Base-by-base conservation (phyloP, 2,888 invertebrate genomes). In the Eristalinus aeneus region DNA sequence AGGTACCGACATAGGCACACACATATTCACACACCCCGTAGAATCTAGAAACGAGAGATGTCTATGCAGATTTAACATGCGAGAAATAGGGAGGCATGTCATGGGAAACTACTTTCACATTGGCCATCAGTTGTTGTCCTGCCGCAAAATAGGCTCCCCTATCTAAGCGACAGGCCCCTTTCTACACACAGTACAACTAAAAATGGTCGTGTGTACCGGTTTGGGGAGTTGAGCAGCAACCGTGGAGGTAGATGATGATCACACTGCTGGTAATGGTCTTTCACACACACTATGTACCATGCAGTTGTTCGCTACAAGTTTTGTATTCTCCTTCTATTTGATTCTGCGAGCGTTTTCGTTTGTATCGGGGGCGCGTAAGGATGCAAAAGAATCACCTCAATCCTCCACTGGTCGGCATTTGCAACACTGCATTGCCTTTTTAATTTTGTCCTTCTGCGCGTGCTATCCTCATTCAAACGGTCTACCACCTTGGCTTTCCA, bases 61-160 rank as follows among this genome's bases (percentile, higher is more conserved):
- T 54, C 73, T 76, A 53, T 80, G 58, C 73, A 73, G 81, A 85
- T 69, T 81, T 73, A 85, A 81, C 81, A 85, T 81, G 85, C 81
- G 81, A 85, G 76, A 80, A 85, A 85, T 85, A 63, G 85, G 73
- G 76, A 69, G 63, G 73, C 69, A 65, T 81, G 81, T 73, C 71
- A 85, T 76, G 81, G 76, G 81, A 81, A 73, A 85, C 85, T 76
- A 85, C 81, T 81, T 81, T 76, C 76, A 77, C 81, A 81, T 81
- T 85, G 80, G 85, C 81, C 81, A 81, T 80, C 76, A 73, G 84
- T 85, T 85, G 75, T 76, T 76, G 85, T 81, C 81, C 81, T 81
- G 81, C 69, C 72, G 76, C 76, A 80, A 85, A 77, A 81, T 80
- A 80, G 85, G 80, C 73, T 65, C 69, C 76, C 58, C 76, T 20